Base-by-base conservation (phyloP, 2,888 invertebrate species). In the Drosophila birchii region DNA sequence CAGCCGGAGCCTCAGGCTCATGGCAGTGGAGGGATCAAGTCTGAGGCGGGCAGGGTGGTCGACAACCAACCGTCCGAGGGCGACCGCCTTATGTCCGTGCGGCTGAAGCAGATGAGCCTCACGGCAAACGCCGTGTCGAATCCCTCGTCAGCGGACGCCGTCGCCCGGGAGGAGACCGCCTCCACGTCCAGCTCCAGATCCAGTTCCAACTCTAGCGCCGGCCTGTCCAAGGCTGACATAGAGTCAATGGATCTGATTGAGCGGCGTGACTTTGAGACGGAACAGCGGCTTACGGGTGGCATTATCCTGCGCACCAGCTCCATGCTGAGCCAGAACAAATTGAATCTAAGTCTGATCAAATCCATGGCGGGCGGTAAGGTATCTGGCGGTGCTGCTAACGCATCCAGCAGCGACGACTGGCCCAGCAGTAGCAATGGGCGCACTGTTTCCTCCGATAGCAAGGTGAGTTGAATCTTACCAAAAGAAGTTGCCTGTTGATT, bases 241-340 rank as follows among this genome's bases (percentile, higher is more conserved):
- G 91, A 92, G 83, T 92, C 92, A 14, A 92, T 93, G 91, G 93
- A 92, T 83, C 89, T 91, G 68, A 91, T 92, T 59, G 93, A 93
- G 78, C 89, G 93, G n/a, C 86, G 89, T 11, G 92, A 93, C 72
- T 93, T 91, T 75, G 93, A 93, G 64, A 90, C 86, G 32, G 93
- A 93, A 56, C 92, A 93, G 75, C 89, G 90, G 49, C 79, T 93
- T 23, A 92, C 92, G 12, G 92, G 92, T 20, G 92, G 91, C 57
- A 90, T 91, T 41, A 85, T 93, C 45, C 77, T 92, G 41, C 91
- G 91, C 78, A 88, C 86, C 72, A 91, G 86, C 77, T 90, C 92
- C 34, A 76, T 92, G 69, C 75, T 89, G 38, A 91, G 85, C 75
- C 92, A 90, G 78, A 91, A 92, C 84, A 88, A 89, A 80, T 84